These are phyloP conservation scores for Chrysochloris asiatica DNA, from an alignment of 2,113 vertebrate genomes.

Conservation along the genomic window DNA sequence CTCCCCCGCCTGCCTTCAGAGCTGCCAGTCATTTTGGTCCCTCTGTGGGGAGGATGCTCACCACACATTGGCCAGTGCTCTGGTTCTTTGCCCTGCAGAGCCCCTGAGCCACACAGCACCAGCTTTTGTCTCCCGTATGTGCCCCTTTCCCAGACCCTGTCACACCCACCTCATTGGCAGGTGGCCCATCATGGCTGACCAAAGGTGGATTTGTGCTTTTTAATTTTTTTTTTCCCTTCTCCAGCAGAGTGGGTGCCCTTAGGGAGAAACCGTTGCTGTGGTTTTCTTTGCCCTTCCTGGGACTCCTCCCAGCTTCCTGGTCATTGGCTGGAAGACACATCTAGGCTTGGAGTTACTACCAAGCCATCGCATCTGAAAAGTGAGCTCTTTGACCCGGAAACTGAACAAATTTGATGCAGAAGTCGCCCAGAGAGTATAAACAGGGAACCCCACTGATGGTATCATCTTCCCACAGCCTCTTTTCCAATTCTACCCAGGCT, in stretches of 20 bases:
- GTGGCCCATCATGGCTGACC: background rate
- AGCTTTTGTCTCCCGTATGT: background rate
- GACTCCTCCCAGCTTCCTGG: conserved; percentile 26
- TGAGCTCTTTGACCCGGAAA: no score
- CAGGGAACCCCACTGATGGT: no score
- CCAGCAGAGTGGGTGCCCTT: background rate
- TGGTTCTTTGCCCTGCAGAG: background rate
- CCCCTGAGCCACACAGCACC: accelerated
- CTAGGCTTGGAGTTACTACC: no score
- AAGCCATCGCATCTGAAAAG: no score
- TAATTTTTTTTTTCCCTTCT: conserved; percentile 2
- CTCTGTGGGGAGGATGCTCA: no score
- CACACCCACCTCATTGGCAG: background rate
- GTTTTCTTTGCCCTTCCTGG: background rate
- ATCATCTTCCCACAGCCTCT: background rate
- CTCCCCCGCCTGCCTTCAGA: background rate
- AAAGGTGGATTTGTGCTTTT: background rate
- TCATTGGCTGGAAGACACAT: background rate
- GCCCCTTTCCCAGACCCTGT: background rate
- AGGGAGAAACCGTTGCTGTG: no score
- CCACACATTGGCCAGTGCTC: conserved; percentile 10
- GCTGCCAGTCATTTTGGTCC: no score
- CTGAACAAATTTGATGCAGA: background rate
- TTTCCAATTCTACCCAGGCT: no score
- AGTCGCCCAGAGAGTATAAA: background rate